These are phyloP conservation scores for Monoplex corrugatus DNA, from an alignment of 2,888 invertebrate species.

Conservation along the genomic window DNA sequence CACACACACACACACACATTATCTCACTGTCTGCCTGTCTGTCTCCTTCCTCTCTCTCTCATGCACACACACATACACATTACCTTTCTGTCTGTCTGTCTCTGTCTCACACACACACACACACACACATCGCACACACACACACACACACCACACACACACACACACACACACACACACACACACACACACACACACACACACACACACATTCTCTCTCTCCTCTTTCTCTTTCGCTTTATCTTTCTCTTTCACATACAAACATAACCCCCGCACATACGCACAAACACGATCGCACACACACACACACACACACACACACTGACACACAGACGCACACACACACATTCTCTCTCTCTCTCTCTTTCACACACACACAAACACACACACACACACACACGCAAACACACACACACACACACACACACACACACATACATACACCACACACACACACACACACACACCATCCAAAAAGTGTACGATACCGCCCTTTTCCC, in stretches of 20 bases:
- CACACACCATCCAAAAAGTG: too few relatives aligned
- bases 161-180: not conserved
- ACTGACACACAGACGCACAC: too few relatives aligned
- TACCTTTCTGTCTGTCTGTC: too few relatives aligned
- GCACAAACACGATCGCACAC: not conserved
- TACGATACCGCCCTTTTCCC: too few relatives aligned
- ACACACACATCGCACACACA: not conserved
- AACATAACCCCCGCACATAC: too few relatives aligned
- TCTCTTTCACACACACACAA: too few relatives aligned
- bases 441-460: not conserved
- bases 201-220: too few relatives aligned
- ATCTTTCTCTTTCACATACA: too few relatives aligned
- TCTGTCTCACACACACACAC: not conserved
- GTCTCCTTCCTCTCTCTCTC: not conserved
- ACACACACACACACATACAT: not conserved
- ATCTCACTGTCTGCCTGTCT: not conserved
- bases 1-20: not conserved
- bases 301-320: not conserved
- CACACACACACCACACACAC: not conserved
- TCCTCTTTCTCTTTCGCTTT: too few relatives aligned
- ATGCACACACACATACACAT: too few relatives aligned
- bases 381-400: not conserved
- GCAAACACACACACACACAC: not conserved
- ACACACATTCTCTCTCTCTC: too few relatives aligned
- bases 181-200: too few relatives aligned